These are phyloP conservation scores for Tribolium castaneum DNA, from an alignment of 1,140 invertebrate species.

Conservation along the genomic window DNA sequence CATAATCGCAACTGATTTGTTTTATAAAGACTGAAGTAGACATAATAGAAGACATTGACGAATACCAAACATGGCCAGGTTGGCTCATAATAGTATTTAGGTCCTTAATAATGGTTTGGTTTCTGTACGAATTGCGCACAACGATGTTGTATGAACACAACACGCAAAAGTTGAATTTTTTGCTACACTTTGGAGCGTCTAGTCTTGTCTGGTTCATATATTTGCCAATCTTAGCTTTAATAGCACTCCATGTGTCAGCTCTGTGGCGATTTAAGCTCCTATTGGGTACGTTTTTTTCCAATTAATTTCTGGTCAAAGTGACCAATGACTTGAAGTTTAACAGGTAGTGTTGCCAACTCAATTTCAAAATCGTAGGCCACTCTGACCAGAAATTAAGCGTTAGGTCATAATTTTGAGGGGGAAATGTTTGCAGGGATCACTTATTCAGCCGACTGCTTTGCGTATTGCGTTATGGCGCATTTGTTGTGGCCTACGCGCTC, in stretches of 20 bases:
- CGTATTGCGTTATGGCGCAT: slow-evolving; percentile 94
- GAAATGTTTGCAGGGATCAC: slow-evolving; percentile 80
- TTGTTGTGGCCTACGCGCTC: slow-evolving; percentile 92
- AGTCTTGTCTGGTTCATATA: slow-evolving; percentile 99
- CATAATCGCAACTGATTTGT: background rate
- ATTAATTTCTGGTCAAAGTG: background rate
- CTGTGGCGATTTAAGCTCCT: slow-evolving; percentile 96
- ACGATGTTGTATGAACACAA: slow-evolving; percentile 95
- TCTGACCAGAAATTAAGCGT: too few species aligned
- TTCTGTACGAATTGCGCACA: slow-evolving; percentile 89
- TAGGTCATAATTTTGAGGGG: too few species aligned
- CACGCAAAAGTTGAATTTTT: slow-evolving; percentile 89
- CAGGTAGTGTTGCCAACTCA: too few species aligned
- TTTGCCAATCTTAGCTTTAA: slow-evolving; percentile 91
- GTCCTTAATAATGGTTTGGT: slow-evolving; percentile 94
- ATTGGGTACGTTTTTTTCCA: slow-evolving; percentile 73
- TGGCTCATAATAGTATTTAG: slow-evolving; percentile 91
- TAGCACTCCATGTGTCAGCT: slow-evolving; percentile 92
- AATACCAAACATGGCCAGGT: slow-evolving; percentile 97
- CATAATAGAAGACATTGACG: slow-evolving; percentile 95
- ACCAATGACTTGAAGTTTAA: too few species aligned
- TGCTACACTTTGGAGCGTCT: slow-evolving; percentile 96
- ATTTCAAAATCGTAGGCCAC: too few species aligned
- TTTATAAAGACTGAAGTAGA: slow-evolving; percentile 88
- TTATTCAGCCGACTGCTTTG: slow-evolving; percentile 93